Evolutionary conservation across 2,888 invertebrate species (phyloP), one percentile per base, ranked within the genome.

Genomic region (Melanophora roralis): DNA sequence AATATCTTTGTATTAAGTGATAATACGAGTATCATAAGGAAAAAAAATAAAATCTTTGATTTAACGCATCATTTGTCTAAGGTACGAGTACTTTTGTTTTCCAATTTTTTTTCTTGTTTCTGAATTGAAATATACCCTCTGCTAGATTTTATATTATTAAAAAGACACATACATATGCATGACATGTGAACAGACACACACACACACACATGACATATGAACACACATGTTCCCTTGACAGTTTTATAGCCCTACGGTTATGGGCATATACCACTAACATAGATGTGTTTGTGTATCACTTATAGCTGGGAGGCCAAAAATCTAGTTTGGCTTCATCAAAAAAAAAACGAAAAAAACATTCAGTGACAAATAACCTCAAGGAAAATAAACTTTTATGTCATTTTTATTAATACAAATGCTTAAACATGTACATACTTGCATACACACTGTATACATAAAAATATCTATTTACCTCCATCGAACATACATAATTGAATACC

Each of bases 311-410:
- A 45, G 19, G 19, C 19, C 11, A 19, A 45, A n/a, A 45, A 45
- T 45, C 11, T 27, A 57, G 38, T 57, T 36, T 57, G 57, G 21
- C 38, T 38, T 57, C 57, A 57, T 57, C 27, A 27, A 38, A 45
- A n/a, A n/a, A n/a, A n/a, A n/a, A n/a, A n/a, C n/a, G n/a, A n/a
- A n/a, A n/a, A n/a, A 45, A 45, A 9, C 45, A 45, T 57, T 38
- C 19, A 38, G 8, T 57, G 21, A 57, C 36, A 38, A 57, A 57
- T 57, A 38, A 36, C 57, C 57, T 21, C n/a, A 57, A 38, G 57
- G 21, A 57, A 23, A 57, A 38, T 57, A 36, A 38, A 27, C 45
- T 45, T 45, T 45, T 45, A 45, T 45, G 19, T 11, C 16, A 45
- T 11, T 19, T 45, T 45, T 45, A 43, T 21, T 9, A 45, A 45